Base-by-base conservation (phyloP, 2,888 invertebrate genomes). In the Dicyrtoma fusca region DNA sequence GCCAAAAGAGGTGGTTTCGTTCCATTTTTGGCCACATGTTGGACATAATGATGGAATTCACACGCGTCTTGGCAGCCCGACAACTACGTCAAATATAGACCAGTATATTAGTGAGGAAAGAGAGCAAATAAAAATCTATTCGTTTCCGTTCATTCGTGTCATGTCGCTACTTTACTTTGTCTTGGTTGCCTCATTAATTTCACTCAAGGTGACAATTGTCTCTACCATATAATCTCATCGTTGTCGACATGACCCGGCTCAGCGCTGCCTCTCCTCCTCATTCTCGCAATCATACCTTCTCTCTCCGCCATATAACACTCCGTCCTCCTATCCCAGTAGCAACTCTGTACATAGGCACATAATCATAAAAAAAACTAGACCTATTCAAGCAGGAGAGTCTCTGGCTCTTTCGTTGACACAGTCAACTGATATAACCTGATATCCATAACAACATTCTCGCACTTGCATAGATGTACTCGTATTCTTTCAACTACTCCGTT, bases 21-120 rank as follows among this genome's bases (percentile, higher is more conserved):
- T 47, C 66, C 66, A 61, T 68, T 72, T 66, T 57, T 47, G 44
- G 42, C 47, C 23, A 61, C 61, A 51, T 42, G 51, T 49, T 65
- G 55, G 25, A 59, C 64, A 55, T 59, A 25, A 61, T 74, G 86
- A 82, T 89, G 89, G 82, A 90, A 90, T 80, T 88, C 87, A 82
- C 90, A 90, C 34, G 90, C 89, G 80, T 89, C 88, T 83, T 89
- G 89, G 83, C 90, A 90, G 64, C 90, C 90, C 68, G 89, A 88
- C 82, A 89, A 89, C 90, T 90, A 87, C 70, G 85, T 86, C 76
- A 80, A 82, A 81, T 68, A 77, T 59, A 74, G 68, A 66, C 51
- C 23, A 51, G 25, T 25, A 49, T n/a, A 34, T 34, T 8, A 34
- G 34, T 34, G 3, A 34, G 8, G 34, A 34, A 34, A 34, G 11